phyloP scores from a whole-genome alignment of 2,113 vertebrate species.

The Notechis scutatus region DNA sequence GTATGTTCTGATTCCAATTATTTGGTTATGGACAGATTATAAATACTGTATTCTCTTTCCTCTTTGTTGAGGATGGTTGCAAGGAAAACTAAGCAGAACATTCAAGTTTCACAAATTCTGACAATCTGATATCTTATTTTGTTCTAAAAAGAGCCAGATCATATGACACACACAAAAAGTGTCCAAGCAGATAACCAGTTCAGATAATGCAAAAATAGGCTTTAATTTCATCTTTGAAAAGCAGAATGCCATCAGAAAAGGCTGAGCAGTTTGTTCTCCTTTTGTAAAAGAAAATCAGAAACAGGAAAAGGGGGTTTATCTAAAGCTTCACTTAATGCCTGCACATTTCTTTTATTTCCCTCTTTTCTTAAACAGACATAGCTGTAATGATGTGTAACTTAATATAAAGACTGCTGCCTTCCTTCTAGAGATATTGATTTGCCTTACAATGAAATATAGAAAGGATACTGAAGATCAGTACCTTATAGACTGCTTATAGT shows the following conservation, averaged over 20 bases:
- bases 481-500: not conserved
- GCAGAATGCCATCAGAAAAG: not conserved
- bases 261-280: not conserved
- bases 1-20: not conserved
- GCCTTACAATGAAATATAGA: not conserved
- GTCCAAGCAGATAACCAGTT: not conserved
- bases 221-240: slow-evolving; percentile 1
- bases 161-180: not conserved
- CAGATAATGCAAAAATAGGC: not conserved
- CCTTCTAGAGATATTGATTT: not conserved
- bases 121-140: not conserved
- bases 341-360: not conserved
- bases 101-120: not conserved
- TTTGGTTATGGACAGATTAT: not conserved
- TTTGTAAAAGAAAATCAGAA: not conserved
- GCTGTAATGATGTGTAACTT: not conserved
- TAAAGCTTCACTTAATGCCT: slow-evolving; percentile 3
- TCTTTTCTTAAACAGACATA: not conserved
- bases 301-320: not conserved
- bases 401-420: not conserved
- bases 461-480: not conserved
- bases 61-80: not conserved
- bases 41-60: not conserved
- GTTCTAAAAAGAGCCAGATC: not conserved
- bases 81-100: not conserved